A percentile compares a stretch with the other conserved stretches of the same genome.
Conservation (phyloP, 2,888 invertebrate species). For the Leptinotarsa haldemani region DNA sequence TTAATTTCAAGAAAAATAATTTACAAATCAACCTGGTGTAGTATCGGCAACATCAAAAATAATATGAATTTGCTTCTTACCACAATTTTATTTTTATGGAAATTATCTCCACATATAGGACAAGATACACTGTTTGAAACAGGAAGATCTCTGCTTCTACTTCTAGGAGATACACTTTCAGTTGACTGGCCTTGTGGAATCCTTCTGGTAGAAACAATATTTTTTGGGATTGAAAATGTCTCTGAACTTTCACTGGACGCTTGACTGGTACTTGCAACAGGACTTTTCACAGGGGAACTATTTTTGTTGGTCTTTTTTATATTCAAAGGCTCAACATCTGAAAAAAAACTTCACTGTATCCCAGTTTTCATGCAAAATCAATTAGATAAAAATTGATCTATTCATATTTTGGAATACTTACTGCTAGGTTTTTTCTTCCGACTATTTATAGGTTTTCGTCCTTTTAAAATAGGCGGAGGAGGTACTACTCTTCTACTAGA, state of each 20-base stretch:
- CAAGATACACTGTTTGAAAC: conserved; percentile 30
- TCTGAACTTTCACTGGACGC: background rate
- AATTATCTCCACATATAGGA: conserved; percentile 41
- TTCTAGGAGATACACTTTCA: conserved; percentile 25
- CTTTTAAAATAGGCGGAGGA: conserved; percentile 18
- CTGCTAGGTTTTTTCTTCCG: conserved; percentile 19
- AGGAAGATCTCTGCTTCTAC: conserved; percentile 11
- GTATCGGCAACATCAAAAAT: no score
- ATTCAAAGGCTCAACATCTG: conserved; percentile 24
- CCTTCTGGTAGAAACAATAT: background rate
- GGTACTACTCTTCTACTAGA: conserved; percentile 31
- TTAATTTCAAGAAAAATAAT: no score
- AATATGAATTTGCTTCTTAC: conserved; percentile 27
- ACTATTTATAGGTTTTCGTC: conserved; percentile 28
- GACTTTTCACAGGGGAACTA: conserved; percentile 1
- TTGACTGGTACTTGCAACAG: conserved; percentile 9
- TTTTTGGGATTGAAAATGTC: conserved; percentile 9
- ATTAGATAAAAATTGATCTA: no score
- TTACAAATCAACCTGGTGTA: no score
- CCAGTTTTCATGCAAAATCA: background rate
- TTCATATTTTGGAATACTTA: background rate
- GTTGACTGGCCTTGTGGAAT: background rate
- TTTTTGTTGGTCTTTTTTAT: conserved; percentile 19
- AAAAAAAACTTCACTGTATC: background rate
- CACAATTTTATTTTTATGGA: conserved; percentile 39